Evolutionary conservation across 92 coral and sea anemone genomes (phyloP), one percentile per base, ranked within the genome.

Genomic region (Heteractis magnifica): DNA sequence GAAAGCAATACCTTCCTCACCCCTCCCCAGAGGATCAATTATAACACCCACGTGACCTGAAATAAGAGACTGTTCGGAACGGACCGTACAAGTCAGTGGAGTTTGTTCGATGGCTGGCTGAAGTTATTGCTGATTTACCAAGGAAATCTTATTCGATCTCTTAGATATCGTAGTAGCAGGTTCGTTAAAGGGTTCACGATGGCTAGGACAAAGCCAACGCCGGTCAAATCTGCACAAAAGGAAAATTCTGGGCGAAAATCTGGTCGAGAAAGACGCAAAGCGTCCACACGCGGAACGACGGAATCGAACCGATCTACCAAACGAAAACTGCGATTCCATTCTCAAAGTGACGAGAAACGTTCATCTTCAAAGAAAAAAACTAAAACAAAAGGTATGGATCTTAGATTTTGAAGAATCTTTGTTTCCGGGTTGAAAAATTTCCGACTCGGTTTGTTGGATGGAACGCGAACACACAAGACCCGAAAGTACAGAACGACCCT

Each of bases 51-150:
- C 50, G 73, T 68, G 73, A 68, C 73, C 76, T 81, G 51, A 52
- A 77, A 76, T 81, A 71, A 73, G 77, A 81, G 82, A 90, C 91
- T 83, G 58, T 71, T 88, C 87, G 94, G 94, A 91, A 81, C 86
- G 94, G 94, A 79, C 53, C 55, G 11, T 15, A 12, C 50, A 56
- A 34, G 21, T 34, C 56, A 13, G 72, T 65, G 87, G 82, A 84
- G 82, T 84, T 49, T 41, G 84, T 51, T 19, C 49, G 13, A 6
- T 20, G 9, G 56, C 49, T 12, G 15, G 56, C 34, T 6, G 26
- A 51, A 50, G 71, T 44, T 4, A 65, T 20, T 41, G 68, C 82
- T 16, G 51, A 19, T 64, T 60, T n/a, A 4, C 7, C 48, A 8
- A 10, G 72, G 16, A 53, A 72, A 34, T 6, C 75, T 20, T 5